A percentile compares a stretch with the other conserved stretches of the same genome.
phyloP scores from a whole-genome alignment of 92 coral and sea anemone genomes.

The Porites cylindrica region DNA sequence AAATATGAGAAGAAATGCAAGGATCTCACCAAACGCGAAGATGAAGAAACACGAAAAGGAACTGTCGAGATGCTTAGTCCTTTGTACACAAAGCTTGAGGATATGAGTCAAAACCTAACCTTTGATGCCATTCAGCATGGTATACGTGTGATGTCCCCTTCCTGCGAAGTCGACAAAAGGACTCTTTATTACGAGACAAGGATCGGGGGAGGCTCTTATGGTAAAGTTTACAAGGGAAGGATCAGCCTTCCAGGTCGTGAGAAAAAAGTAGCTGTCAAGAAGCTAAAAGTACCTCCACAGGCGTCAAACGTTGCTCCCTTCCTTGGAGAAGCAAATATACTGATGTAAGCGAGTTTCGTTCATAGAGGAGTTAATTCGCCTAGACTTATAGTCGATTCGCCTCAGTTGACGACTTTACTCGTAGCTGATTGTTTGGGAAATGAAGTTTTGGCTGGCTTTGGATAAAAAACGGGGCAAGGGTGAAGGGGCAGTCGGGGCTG shows the following conservation, averaged over 20 bases:
- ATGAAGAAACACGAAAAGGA: neutral
- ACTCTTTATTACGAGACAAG: neutral
- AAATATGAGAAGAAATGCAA: slow-evolving; percentile 29
- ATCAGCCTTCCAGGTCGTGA: slow-evolving; percentile 1
- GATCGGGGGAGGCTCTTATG: slow-evolving; percentile 18
- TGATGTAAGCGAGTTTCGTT: neutral
- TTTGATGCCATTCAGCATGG: slow-evolving; percentile 38
- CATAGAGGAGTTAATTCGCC: neutral
- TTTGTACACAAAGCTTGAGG: neutral
- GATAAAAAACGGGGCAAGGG: too few relatives aligned
- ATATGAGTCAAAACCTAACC: neutral
- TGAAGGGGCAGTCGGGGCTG: too few relatives aligned
- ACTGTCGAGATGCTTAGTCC: neutral
- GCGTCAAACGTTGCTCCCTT: neutral
- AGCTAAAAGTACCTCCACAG: neutral
- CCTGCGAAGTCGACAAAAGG: slow-evolving; percentile 5
- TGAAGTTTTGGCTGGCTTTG: too few relatives aligned
- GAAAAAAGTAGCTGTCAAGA: slow-evolving; percentile 9
- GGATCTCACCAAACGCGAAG: slow-evolving; percentile 23
- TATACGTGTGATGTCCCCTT: slow-evolving; percentile 22
- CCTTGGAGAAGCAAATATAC: neutral
- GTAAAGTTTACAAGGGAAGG: slow-evolving; percentile 10
- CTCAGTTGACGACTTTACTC: too few relatives aligned
- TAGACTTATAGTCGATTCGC: neutral
- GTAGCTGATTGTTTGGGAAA: too few relatives aligned